phyloP scores from a whole-genome alignment of 2,797 vertebrate genomes.

The Megaceryle alcyon region DNA sequence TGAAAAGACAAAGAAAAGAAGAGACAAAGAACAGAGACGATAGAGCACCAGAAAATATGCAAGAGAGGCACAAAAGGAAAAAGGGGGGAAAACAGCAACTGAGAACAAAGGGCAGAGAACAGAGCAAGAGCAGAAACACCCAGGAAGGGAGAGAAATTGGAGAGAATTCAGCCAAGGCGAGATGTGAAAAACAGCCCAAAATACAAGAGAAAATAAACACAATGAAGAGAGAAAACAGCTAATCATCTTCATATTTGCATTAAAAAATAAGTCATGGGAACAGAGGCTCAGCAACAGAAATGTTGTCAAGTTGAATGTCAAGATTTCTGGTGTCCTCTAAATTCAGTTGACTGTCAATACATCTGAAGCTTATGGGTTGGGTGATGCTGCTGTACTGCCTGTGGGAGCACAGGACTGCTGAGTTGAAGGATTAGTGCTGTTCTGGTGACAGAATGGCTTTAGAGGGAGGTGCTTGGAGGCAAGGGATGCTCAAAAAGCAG shows the following conservation, averaged over 20 bases:
- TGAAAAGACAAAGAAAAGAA: slow-evolving; percentile 66
- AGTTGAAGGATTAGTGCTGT: not conserved
- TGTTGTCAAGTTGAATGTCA: slow-evolving; percentile 44
- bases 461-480: not conserved
- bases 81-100: not conserved
- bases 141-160: slow-evolving; percentile 34
- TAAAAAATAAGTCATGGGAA: slow-evolving; percentile 41
- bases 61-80: slow-evolving; percentile 55
- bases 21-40: slow-evolving; percentile 65
- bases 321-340: not conserved
- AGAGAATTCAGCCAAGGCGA: slow-evolving; percentile 33
- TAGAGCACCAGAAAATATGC: slow-evolving; percentile 65
- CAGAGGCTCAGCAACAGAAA: not conserved
- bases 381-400: not conserved
- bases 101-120: slow-evolving; percentile 63
- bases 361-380: not conserved
- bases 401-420: not conserved
- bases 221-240: slow-evolving; percentile 25
- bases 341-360: not conserved
- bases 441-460: not conserved
- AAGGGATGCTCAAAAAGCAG: not conserved
- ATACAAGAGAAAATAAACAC: slow-evolving; percentile 49
- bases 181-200: slow-evolving; percentile 24
- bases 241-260: slow-evolving; percentile 56
- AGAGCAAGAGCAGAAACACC: slow-evolving; percentile 42